phyloP scores from a whole-genome alignment of 2,113 vertebrate species.

The Formicarius rufipectus region DNA sequence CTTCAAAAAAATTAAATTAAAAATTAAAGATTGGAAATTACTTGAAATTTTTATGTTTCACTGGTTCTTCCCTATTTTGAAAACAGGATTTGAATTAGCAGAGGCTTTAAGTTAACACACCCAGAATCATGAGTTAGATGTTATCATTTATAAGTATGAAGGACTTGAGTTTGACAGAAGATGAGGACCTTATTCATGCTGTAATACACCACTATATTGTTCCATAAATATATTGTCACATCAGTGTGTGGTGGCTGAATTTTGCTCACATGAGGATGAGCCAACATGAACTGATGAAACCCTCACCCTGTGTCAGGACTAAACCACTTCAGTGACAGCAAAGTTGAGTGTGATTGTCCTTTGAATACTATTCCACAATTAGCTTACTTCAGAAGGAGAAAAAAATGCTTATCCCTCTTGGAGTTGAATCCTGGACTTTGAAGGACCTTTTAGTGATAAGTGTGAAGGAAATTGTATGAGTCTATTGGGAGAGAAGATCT shows the following conservation, averaged over 20 bases:
- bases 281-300: neutral
- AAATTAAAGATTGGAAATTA: neutral
- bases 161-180: neutral
- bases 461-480: neutral
- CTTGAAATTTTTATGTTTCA: neutral
- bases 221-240: neutral
- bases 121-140: neutral
- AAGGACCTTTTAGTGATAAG: neutral
- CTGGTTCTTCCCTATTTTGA: neutral
- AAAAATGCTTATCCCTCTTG: neutral
- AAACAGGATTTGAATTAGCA: neutral
- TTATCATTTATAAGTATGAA: neutral
- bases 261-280: neutral
- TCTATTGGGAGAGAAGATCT: neutral
- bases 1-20: neutral
- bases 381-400: neutral
- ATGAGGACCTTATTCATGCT: neutral
- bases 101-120: neutral
- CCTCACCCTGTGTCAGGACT: neutral
- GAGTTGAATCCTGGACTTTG: neutral
- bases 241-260: neutral
- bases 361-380: neutral
- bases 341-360: neutral
- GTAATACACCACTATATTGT: neutral
- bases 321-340: neutral